These are phyloP conservation scores for Sarcophaga variegata DNA, from an alignment of 2,888 invertebrate genomes.

Conservation along the genomic window DNA sequence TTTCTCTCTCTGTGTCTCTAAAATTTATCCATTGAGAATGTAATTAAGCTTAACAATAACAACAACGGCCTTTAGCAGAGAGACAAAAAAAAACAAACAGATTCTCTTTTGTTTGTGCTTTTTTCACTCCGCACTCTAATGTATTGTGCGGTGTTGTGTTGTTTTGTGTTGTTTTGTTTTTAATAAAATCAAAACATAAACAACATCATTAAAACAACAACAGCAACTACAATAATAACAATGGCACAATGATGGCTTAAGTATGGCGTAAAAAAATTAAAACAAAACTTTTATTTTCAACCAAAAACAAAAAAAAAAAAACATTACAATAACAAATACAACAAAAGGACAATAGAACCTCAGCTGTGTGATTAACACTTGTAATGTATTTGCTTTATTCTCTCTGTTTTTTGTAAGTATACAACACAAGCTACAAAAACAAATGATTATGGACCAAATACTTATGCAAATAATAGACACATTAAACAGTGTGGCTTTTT, in stretches of 20 bases:
- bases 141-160: background rate
- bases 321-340: background rate
- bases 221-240: conserved; percentile 30
- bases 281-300: background rate
- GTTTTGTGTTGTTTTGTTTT: conserved; percentile 44
- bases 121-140: background rate
- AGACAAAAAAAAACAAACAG: conserved; percentile 24
- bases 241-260: conserved; percentile 17
- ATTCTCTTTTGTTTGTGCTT: conserved; percentile 33
- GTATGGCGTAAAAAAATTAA: background rate
- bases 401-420: conserved; percentile 15
- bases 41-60: conserved; percentile 67
- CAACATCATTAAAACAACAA: conserved; percentile 68
- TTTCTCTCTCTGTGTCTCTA: conserved; percentile 67
- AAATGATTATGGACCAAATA: conserved; percentile 34
- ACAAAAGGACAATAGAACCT: conserved; percentile 64
- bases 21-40: conserved; percentile 63
- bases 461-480: background rate
- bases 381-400: conserved; percentile 41
- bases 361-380: conserved; percentile 70
- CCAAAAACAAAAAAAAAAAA: background rate
- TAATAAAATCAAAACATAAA: conserved; percentile 66
- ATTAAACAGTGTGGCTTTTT: too few species aligned
- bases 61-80: conserved; percentile 44
- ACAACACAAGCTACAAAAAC: conserved; percentile 27